A percentile compares a stretch with the other conserved stretches of the same genome.
phyloP scores from a whole-genome alignment of 1,140 invertebrate species.

The Drosophila pruinosa region DNA sequence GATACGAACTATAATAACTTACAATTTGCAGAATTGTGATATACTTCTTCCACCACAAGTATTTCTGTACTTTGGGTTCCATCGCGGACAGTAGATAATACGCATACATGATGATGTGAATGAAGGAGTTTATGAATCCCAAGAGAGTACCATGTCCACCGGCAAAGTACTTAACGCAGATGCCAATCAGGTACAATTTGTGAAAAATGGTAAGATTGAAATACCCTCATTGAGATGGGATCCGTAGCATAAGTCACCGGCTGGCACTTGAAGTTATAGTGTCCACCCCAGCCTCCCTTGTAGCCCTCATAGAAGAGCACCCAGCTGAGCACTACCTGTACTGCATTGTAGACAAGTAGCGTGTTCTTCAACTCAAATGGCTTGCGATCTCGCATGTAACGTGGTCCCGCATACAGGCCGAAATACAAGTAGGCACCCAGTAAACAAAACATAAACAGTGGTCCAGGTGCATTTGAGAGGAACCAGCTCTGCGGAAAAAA shows the following conservation, averaged over 20 bases:
- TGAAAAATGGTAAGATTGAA: conserved; percentile 43
- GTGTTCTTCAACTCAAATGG: conserved; percentile 90
- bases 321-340: conserved; percentile 89
- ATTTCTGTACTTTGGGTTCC: conserved; percentile 92
- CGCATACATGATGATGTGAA: conserved; percentile 91
- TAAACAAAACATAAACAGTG: conserved; percentile 89
- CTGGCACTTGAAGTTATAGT: conserved; percentile 92
- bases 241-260: conserved; percentile 91
- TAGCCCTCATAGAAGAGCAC: conserved; percentile 88
- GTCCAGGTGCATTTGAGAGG: conserved; percentile 91
- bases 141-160: conserved; percentile 92
- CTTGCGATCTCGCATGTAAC: conserved; percentile 92
- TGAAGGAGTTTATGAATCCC: conserved; percentile 92
- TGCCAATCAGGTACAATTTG: neutral
- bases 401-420: conserved; percentile 87
- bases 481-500: conserved; percentile 89
- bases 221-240: conserved; percentile 90
- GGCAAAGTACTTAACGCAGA: conserved; percentile 88
- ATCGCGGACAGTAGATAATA: conserved; percentile 93
- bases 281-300: conserved; percentile 86
- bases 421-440: conserved; percentile 91
- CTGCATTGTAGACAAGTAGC: conserved; percentile 92
- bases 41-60: conserved; percentile 96
- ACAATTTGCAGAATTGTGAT: conserved; percentile 93
- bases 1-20: conserved; percentile 81